Percentiles rank a stretch among this genome's conserved stretches.
These are phyloP conservation scores for Deroptyus accipitrinus DNA, from an alignment of 2,113 vertebrate genomes.

Conservation along the genomic window DNA sequence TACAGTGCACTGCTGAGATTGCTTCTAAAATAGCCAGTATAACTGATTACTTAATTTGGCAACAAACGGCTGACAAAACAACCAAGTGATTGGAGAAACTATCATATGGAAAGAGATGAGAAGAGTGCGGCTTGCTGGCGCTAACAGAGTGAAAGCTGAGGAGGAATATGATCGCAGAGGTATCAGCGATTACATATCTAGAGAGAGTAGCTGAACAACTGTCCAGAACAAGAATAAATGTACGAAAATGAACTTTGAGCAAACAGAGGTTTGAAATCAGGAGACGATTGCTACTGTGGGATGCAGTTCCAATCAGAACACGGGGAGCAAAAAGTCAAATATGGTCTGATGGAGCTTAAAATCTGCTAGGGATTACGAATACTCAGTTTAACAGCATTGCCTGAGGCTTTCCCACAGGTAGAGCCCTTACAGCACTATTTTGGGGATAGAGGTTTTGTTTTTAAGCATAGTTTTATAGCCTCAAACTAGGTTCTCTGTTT, in stretches of 20 bases:
- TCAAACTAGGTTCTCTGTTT: neutral
- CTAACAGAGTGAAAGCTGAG: fast-evolving
- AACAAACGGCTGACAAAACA: neutral
- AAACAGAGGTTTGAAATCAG: neutral
- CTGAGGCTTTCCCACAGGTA: neutral
- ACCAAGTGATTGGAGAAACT: neutral
- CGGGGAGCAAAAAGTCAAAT: neutral
- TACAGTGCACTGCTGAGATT: neutral
- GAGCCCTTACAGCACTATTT: neutral
- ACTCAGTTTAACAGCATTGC: neutral
- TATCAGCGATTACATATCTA: neutral
- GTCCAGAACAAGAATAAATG: neutral
- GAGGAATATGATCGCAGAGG: neutral
- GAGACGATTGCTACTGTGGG: neutral
- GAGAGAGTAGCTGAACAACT: neutral
- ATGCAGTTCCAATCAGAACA: neutral
- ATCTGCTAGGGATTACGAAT: neutral
- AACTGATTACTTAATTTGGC: neutral
- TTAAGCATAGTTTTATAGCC: neutral
- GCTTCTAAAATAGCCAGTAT: neutral
- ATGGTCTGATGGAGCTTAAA: neutral
- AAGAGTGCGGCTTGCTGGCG: fast-evolving
- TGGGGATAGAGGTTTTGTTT: neutral
- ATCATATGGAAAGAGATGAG: fast-evolving
- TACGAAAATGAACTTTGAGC: neutral